Conservation (phyloP, 2,113 vertebrate species). For the Erythrolamprus reginae region DNA sequence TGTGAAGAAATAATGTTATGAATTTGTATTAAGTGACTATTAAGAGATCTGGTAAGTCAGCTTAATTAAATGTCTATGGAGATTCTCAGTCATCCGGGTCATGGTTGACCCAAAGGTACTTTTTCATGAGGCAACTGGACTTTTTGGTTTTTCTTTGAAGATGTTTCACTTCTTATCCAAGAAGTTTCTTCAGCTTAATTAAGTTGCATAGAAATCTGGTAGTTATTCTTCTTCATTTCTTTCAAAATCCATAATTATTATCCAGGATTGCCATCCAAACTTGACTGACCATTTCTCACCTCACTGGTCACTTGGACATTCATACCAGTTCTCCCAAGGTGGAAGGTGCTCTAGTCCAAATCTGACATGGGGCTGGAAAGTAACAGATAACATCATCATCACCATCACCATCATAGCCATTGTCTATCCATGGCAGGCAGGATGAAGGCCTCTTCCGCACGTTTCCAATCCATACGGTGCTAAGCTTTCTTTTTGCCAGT, state of each 20-base stretch:
- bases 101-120: too few species aligned
- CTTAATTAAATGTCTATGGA: not conserved
- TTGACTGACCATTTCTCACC: not conserved
- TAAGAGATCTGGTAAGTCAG: not conserved
- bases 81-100: too few species aligned
- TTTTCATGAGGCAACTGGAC: too few species aligned
- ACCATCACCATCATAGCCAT: not conserved
- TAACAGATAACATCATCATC: not conserved
- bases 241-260: not conserved
- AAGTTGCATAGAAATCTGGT: not conserved
- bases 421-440: not conserved
- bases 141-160: too few species aligned
- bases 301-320: not conserved
- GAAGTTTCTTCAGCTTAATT: not conserved
- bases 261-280: not conserved
- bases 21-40: not conserved
- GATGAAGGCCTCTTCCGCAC: not conserved
- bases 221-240: not conserved
- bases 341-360: not conserved
- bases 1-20: not conserved
- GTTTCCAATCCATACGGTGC: not conserved
- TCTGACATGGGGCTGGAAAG: not conserved
- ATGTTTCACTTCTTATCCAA: too few species aligned
- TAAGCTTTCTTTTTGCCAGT: not conserved
- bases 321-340: not conserved